A percentile compares a stretch with the other conserved stretches of the same genome.
Evolutionary conservation across 2,888 invertebrate species (phyloP).

Genomic region (Unio pictorum): DNA sequence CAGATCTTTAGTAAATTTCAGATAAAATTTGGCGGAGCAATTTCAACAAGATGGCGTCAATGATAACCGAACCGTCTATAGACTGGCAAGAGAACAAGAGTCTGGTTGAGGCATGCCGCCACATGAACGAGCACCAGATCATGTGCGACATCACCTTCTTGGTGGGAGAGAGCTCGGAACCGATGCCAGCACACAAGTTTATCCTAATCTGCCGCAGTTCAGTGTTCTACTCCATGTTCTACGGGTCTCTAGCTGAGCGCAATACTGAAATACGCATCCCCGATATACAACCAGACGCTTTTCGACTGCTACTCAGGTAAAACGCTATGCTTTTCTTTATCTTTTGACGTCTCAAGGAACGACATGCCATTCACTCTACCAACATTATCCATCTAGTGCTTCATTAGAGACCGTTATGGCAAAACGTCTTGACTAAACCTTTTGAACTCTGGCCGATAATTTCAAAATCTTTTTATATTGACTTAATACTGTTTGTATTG

Average conservation of each 20-base stretch:
- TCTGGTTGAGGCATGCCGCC: conserved; percentile 29
- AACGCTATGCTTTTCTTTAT: not conserved
- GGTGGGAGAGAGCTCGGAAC: conserved; percentile 32
- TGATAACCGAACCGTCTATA: conserved; percentile 13
- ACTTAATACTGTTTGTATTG: too few species aligned
- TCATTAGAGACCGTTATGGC: too few species aligned
- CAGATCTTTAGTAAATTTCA: too few species aligned
- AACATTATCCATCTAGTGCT: too few species aligned
- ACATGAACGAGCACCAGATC: conserved; percentile 38
- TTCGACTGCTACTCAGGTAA: conserved; percentile 37
- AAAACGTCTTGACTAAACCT: too few species aligned
- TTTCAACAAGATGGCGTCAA: too few species aligned
- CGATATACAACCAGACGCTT: conserved; percentile 41
- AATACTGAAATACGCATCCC: conserved; percentile 30
- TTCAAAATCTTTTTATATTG: too few species aligned
- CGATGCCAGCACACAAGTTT: conserved; percentile 34
- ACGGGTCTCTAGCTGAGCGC: conserved; percentile 33
- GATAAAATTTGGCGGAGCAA: too few species aligned
- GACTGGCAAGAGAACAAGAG: conserved; percentile 39
- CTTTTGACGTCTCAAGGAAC: too few species aligned
- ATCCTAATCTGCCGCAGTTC: conserved; percentile 44
- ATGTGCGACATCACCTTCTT: conserved; percentile 40
- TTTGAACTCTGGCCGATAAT: too few species aligned
- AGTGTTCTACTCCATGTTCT: conserved; percentile 47
- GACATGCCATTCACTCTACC: too few species aligned